These are phyloP conservation scores for Myotis planiceps DNA, from an alignment of 2,797 vertebrate genomes.

Conservation along the genomic window DNA sequence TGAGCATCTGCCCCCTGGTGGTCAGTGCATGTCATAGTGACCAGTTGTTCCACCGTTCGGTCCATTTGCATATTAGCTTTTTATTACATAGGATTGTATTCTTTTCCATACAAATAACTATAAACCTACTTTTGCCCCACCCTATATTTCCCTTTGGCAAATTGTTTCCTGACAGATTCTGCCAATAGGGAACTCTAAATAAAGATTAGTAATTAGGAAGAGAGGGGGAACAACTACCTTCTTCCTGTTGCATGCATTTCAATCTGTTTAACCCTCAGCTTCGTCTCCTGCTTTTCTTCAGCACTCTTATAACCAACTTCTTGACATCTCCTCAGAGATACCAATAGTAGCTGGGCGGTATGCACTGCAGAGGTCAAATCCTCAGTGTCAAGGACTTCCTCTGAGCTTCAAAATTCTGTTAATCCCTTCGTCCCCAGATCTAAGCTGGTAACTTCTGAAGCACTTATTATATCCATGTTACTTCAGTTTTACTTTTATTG, in stretches of 20 bases:
- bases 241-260: neutral
- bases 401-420: neutral
- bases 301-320: neutral
- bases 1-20: no score
- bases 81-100: no score
- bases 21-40: no score
- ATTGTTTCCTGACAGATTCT: slow-evolving; percentile 10
- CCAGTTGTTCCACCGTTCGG: no score
- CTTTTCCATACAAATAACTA: neutral
- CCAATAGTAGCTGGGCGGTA: neutral
- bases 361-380: neutral
- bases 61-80: no score
- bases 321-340: neutral
- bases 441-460: neutral
- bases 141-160: neutral
- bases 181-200: neutral
- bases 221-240: neutral
- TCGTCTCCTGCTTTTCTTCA: neutral
- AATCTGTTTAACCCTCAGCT: neutral
- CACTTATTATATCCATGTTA: neutral
- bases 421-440: neutral
- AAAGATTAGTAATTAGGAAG: neutral
- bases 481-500: neutral
- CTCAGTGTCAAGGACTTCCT: neutral
- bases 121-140: neutral